Percentiles rank a stretch among this genome's conserved stretches.
These are phyloP conservation scores for Cantharis lateralis DNA, from an alignment of 2,888 invertebrate genomes.

Conservation along the genomic window DNA sequence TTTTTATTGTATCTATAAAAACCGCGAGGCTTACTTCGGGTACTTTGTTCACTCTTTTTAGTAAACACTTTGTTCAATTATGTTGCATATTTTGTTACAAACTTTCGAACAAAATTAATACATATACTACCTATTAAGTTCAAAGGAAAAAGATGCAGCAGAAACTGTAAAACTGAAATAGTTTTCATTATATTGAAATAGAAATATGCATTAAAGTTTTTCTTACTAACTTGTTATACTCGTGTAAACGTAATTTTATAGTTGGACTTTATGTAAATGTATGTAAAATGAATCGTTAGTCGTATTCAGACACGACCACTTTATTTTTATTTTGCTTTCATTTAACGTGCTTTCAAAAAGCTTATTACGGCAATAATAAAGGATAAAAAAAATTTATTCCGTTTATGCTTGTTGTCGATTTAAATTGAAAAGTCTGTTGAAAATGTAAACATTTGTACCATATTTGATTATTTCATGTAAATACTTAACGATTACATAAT, in stretches of 20 bases:
- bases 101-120: too few relatives aligned
- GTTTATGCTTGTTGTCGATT: neutral
- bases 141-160: neutral
- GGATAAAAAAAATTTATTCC: neutral
- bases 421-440: neutral
- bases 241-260: neutral
- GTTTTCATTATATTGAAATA: neutral
- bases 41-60: too few relatives aligned
- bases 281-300: neutral
- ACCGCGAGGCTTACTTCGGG: too few relatives aligned
- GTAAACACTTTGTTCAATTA: too few relatives aligned
- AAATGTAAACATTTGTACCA: neutral
- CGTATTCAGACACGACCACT: neutral
- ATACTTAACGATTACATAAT: neutral
- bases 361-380: neutral
- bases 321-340: neutral
- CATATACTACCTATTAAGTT: too few relatives aligned
- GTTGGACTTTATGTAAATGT: neutral
- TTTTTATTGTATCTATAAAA: too few relatives aligned
- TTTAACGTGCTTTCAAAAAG: neutral
- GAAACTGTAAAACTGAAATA: neutral
- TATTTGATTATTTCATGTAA: neutral
- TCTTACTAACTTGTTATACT: neutral
- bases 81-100: too few relatives aligned
- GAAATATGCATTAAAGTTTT: neutral